Evolutionary conservation across 2,797 vertebrate species (phyloP).

Genomic region (Anniella stebbinsi): DNA sequence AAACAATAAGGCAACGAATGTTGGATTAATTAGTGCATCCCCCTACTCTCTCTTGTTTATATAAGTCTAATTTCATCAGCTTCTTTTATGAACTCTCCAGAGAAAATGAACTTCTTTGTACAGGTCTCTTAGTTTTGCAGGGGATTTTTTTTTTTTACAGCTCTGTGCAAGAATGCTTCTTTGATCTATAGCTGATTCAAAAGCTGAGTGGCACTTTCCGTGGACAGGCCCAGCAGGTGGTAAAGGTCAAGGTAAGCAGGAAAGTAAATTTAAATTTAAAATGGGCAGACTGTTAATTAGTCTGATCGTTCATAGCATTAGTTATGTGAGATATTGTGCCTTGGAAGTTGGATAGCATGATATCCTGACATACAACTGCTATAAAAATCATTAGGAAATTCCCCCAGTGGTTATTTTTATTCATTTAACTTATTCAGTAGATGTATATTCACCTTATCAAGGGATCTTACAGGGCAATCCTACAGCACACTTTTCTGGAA

Average conservation of each 20-base stretch:
- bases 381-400: not conserved
- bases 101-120: slow-evolving; percentile 19
- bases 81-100: slow-evolving; percentile 36
- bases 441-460: not conserved
- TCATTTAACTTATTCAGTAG: not conserved
- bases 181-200: slow-evolving; percentile 41
- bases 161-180: slow-evolving; percentile 38
- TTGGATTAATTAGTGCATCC: not conserved
- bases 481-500: not conserved
- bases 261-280: slow-evolving; percentile 37
- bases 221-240: slow-evolving; percentile 34
- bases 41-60: not conserved
- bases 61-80: slow-evolving; percentile 45
- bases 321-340: slow-evolving; percentile 12
- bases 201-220: slow-evolving; percentile 21
- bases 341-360: not conserved
- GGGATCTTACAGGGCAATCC: not conserved
- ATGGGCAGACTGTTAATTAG: slow-evolving; percentile 31
- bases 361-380: slow-evolving; percentile 8
- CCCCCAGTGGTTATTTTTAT: not conserved
- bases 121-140: slow-evolving; percentile 29
- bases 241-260: slow-evolving; percentile 43
- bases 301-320: slow-evolving; percentile 14
- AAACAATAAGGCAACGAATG: slow-evolving; percentile 1
- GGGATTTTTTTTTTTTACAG: slow-evolving; percentile 36